phyloP scores from a whole-genome alignment of 2,888 invertebrate genomes.

The Acronicta aceris region DNA sequence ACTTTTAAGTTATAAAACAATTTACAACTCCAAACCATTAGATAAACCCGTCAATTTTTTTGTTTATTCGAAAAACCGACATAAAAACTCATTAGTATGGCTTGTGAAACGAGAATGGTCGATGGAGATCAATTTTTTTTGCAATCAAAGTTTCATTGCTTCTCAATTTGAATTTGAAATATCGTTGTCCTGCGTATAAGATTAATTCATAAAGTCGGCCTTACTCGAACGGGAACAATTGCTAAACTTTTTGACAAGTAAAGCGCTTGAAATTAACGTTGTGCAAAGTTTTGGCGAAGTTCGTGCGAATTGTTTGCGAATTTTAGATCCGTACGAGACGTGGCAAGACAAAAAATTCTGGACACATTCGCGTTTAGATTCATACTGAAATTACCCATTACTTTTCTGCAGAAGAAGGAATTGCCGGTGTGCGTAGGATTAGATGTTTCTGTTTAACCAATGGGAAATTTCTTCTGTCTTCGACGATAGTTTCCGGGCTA shows the following conservation, averaged over 20 bases:
- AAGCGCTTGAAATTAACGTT: constrained; percentile 74
- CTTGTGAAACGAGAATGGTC: constrained; percentile 50
- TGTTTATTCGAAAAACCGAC: constrained; percentile 41
- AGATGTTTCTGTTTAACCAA: too few relatives aligned
- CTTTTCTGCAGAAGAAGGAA: too few relatives aligned
- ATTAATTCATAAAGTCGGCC: constrained; percentile 75
- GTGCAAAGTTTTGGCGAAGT: constrained; percentile 61
- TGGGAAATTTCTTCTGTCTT: too few relatives aligned
- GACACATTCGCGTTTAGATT: constrained; percentile 27
- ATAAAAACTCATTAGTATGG: constrained; percentile 41
- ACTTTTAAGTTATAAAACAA: constrained; percentile 41
- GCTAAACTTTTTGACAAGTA: constrained; percentile 79
- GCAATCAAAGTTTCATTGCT: constrained; percentile 72
- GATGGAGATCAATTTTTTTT: constrained; percentile 56
- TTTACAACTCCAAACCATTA: constrained; percentile 41
- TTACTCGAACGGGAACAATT: constrained; percentile 72
- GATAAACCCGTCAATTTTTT: constrained; percentile 32
- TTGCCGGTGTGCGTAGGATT: too few relatives aligned
- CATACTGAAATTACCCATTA: too few relatives aligned
- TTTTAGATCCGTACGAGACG: constrained; percentile 31
- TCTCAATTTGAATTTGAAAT: constrained; percentile 73
- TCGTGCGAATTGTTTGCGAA: constrained; percentile 57
- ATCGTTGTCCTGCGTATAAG: constrained; percentile 64
- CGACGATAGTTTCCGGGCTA: too few relatives aligned
- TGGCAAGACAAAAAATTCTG: constrained; percentile 31